A percentile compares a stretch with the other conserved stretches of the same genome.
Conservation (phyloP, 1,140 invertebrate genomes). For the Nymphalis io region DNA sequence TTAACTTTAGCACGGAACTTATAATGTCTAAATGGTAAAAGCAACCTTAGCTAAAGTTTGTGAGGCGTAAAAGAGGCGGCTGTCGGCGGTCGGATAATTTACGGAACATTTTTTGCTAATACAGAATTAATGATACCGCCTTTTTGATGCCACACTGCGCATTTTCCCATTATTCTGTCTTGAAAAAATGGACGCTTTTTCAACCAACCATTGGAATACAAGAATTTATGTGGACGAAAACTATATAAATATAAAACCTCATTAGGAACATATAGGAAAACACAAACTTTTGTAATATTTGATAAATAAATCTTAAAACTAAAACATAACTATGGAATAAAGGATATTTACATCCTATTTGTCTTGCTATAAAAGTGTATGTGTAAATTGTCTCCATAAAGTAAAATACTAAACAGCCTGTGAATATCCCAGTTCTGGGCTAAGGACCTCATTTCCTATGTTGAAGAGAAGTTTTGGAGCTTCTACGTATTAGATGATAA, state of each 20-base stretch:
- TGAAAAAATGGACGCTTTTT: slow-evolving; percentile 1
- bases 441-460: too few species aligned
- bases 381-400: too few species aligned
- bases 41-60: slow-evolving; percentile 17
- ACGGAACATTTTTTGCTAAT: slow-evolving; percentile 26
- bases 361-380: too few species aligned
- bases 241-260: not conserved
- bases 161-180: slow-evolving; percentile 14
- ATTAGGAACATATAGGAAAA: too few species aligned
- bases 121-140: slow-evolving; percentile 21
- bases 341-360: too few species aligned
- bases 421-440: too few species aligned
- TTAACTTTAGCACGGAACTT: not conserved
- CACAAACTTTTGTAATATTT: too few species aligned
- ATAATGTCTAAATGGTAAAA: slow-evolving; percentile 18
- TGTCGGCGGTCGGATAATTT: slow-evolving; percentile 23
- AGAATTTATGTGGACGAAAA: not conserved
- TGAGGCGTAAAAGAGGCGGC: slow-evolving; percentile 25
- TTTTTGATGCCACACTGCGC: slow-evolving; percentile 19
- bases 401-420: too few species aligned
- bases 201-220: not conserved
- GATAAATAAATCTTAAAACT: too few species aligned
- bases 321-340: too few species aligned
- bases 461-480: too few species aligned
- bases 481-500: too few species aligned